Base-by-base conservation (phyloP, 1,140 invertebrate genomes). In the Bathynomus jamesi region DNA sequence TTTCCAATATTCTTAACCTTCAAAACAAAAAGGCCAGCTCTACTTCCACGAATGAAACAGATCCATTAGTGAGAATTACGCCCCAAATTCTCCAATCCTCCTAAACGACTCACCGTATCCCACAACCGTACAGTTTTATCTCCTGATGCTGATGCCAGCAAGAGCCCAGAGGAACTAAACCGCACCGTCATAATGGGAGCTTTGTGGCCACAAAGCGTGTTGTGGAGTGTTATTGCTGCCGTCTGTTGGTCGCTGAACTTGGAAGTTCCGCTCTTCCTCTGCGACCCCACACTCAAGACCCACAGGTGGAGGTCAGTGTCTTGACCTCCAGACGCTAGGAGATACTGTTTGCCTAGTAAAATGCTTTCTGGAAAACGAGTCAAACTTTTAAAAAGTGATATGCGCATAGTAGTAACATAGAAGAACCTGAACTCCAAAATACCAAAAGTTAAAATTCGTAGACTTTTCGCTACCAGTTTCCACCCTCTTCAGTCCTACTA, bases 111-210 rank as follows among this genome's bases (percentile, higher is more conserved):
- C 46, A 77, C 77, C 53, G 70, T 60, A 81, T 97, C 94, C 90
- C 91, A 96, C 80, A 95, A 95, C 79, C 91, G 88, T 24, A 92
- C 87, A 7, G 87, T 87, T 67, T 86, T 87, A 80, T 94, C 91
- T 13, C 85, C 81, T 74, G 90, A 89, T 61, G 91, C 91, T 72
- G 89, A 93, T 0, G 94, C 94, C 64, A 98, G 83, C 53, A 98
- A 84, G 81, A 97, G 95, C 82, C 98, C 95, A 81, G 93, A 92
- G 0, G 96, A 95, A 87, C 98, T 95, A 81, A 97, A 99, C 81
- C 95, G 91, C 0, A 98, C 91, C 80, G 89, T 90, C 31, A 91
- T 92, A 0, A 96, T 90, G 63, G 93, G 85, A 21, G 87, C 89
- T 67, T 86, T 87, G 78, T 97, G 94, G 68, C 92, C 89, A 29